Conservation (phyloP, 1,140 invertebrate genomes). For the Drosophila saltans region DNA sequence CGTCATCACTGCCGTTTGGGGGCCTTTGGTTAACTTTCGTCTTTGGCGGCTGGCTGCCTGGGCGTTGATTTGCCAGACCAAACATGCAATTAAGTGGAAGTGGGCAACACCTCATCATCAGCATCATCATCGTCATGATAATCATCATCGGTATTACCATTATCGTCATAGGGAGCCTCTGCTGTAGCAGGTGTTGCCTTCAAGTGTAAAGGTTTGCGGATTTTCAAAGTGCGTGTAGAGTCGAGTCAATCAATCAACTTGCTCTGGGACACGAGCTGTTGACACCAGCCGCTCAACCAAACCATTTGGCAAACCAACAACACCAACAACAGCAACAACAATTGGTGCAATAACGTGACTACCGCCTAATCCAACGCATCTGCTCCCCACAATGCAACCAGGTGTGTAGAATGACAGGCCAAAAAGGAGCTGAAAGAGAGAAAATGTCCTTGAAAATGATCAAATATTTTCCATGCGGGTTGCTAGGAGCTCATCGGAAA, state of each 20-base stretch:
- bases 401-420: not conserved
- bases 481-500: not conserved
- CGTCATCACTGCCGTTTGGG: not conserved
- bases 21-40: constrained; percentile 11
- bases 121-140: constrained; percentile 8
- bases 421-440: not conserved
- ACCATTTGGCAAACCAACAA: constrained; percentile 6
- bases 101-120: constrained; percentile 69
- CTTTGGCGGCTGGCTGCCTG: constrained; percentile 29
- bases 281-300: constrained; percentile 28
- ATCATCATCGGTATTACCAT: constrained; percentile 15
- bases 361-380: constrained; percentile 49
- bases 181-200: constrained; percentile 42
- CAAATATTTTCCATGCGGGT: not conserved
- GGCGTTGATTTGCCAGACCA: constrained; percentile 69
- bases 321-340: constrained; percentile 13
- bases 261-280: constrained; percentile 38
- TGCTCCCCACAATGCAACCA: constrained; percentile 15
- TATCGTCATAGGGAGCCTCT: constrained; percentile 14
- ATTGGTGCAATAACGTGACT: constrained; percentile 50
- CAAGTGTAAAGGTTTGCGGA: constrained; percentile 10
- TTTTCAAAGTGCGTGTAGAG: constrained; percentile 39
- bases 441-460: constrained; percentile 11
- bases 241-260: constrained; percentile 51
- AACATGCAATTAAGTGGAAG: constrained; percentile 76